phyloP scores from a whole-genome alignment of 2,888 invertebrate genomes.

The Blastobasis lacticolella region DNA sequence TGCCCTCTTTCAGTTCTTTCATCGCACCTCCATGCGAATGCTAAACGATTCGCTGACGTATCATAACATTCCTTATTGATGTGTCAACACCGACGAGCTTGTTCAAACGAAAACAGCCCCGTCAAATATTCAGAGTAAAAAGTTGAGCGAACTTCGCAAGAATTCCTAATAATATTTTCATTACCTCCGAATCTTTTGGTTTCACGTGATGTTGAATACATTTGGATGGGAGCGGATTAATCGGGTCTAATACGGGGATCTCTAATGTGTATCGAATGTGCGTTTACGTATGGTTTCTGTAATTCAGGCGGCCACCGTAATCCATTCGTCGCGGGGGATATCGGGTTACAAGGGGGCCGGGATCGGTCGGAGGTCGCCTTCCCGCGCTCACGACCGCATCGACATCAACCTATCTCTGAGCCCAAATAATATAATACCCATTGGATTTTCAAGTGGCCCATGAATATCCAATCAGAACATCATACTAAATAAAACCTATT shows the following conservation, averaged over 20 bases:
- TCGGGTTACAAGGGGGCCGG: constrained; percentile 48
- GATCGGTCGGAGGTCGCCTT: constrained; percentile 28
- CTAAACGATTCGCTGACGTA: constrained; percentile 22
- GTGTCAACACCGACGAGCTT: constrained; percentile 6
- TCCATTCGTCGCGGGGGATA: constrained; percentile 56
- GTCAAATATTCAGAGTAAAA: too few relatives aligned
- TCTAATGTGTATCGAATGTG: constrained; percentile 57
- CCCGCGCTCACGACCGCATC: constrained; percentile 19
- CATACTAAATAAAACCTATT: constrained; percentile 4
- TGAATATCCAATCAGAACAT: too few relatives aligned
- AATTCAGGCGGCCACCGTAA: constrained; percentile 65
- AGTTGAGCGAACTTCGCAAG: too few relatives aligned
- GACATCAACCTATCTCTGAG: too few relatives aligned
- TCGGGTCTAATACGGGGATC: constrained; percentile 57
- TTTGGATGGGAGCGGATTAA: constrained; percentile 58
- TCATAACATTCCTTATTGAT: constrained; percentile 12
- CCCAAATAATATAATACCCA: too few relatives aligned
- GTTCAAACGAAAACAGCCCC: background rate
- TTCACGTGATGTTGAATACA: constrained; percentile 42
- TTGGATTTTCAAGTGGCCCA: too few relatives aligned
- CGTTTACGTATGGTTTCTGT: constrained; percentile 67
- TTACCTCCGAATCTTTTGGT: constrained; percentile 36
- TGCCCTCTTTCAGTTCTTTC: constrained; percentile 37
- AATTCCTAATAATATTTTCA: constrained; percentile 7
- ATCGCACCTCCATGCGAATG: constrained; percentile 39